These are phyloP conservation scores for Asobara japonica DNA, from an alignment of 1,140 invertebrate genomes.

Conservation along the genomic window DNA sequence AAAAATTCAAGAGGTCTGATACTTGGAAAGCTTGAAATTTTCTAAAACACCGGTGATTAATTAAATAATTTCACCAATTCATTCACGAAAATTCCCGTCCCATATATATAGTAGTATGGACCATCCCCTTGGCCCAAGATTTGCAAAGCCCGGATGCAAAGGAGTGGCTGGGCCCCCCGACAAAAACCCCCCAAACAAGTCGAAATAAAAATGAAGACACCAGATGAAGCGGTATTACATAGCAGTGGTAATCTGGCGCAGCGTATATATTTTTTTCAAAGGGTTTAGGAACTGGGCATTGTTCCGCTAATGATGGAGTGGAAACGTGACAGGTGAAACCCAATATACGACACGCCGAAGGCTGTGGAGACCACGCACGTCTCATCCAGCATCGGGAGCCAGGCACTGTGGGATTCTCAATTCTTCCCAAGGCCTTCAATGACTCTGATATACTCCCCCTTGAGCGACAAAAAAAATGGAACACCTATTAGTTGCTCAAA, in stretches of 20 bases:
- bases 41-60: no score
- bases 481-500: neutral
- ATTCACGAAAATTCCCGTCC: no score
- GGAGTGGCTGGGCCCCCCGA: neutral
- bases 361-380: slow-evolving; percentile 52
- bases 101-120: no score
- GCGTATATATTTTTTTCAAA: slow-evolving; percentile 14
- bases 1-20: no score
- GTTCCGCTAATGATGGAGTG: slow-evolving; percentile 39
- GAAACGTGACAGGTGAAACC: slow-evolving; percentile 40
- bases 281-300: slow-evolving; percentile 30
- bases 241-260: slow-evolving; percentile 24
- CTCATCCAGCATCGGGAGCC: slow-evolving; percentile 6
- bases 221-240: slow-evolving; percentile 4
- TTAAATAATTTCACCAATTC: no score
- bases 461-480: neutral
- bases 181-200: neutral
- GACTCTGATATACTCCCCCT: slow-evolving; percentile 24
- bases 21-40: no score
- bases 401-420: slow-evolving; percentile 46
- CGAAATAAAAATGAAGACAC: slow-evolving; percentile 19
- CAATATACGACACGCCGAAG: slow-evolving; percentile 33
- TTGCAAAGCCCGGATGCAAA: slow-evolving; percentile 30
- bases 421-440: slow-evolving; percentile 53
- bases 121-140: no score